Conservation (phyloP, 1,140 invertebrate genomes). For the Drosophila busckii region DNA sequence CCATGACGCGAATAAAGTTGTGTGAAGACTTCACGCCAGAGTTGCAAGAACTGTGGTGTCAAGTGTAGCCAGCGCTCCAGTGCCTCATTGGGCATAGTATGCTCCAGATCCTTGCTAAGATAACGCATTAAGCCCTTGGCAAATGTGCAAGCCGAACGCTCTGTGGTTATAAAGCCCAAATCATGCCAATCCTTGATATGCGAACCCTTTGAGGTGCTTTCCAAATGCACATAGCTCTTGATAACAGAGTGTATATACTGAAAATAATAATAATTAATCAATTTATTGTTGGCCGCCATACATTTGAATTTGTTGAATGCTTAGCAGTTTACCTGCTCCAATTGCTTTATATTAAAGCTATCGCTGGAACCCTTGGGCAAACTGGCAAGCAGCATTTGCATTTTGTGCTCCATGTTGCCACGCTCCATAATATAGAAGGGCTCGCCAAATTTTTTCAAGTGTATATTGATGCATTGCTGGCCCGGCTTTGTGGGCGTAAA, state of each 20-base stretch:
- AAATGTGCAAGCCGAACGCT: conserved; percentile 80
- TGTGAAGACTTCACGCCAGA: conserved; percentile 80
- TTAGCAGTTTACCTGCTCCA: conserved; percentile 54
- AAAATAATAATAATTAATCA: background rate
- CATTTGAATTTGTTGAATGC: background rate
- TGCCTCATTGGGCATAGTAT: conserved; percentile 51
- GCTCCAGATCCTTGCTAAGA: conserved; percentile 59
- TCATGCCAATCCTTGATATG: conserved; percentile 80
- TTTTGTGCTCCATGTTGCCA: conserved; percentile 63
- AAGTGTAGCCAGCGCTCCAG: conserved; percentile 71
- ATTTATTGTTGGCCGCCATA: background rate
- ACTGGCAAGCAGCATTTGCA: conserved; percentile 55
- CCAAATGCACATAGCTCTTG: conserved; percentile 68
- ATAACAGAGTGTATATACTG: conserved; percentile 75
- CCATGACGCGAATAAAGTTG: conserved; percentile 79
- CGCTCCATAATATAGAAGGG: conserved; percentile 70
- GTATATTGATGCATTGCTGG: conserved; percentile 49
- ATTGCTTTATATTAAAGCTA: conserved; percentile 56
- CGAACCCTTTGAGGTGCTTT: conserved; percentile 55
- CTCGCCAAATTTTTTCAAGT: conserved; percentile 51
- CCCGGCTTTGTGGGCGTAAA: conserved; percentile 59
- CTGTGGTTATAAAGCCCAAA: conserved; percentile 80
- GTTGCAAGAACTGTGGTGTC: conserved; percentile 73
- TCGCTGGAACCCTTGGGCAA: conserved; percentile 38
- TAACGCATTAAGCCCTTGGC: conserved; percentile 80